phyloP scores from a whole-genome alignment of 1,140 invertebrate genomes.

The Aphelenchoides avenae region DNA sequence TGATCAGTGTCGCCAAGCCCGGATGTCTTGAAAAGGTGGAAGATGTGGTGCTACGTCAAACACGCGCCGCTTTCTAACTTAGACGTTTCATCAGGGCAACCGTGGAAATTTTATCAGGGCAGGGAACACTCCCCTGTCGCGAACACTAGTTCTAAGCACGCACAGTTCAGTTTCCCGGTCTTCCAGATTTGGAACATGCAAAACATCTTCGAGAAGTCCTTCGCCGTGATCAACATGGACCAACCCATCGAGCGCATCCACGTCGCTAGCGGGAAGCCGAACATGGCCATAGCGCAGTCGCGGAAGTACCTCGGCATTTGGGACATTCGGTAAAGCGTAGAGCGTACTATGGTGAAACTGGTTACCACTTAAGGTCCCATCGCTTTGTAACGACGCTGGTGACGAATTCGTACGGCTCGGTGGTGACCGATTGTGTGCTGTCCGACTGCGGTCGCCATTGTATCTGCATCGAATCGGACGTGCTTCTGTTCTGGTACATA shows the following conservation, averaged over 20 bases:
- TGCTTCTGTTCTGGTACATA: constrained; percentile 85
- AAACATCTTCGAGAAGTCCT: constrained; percentile 95
- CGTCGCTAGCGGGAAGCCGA: constrained; percentile 69
- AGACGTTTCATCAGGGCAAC: too few species aligned
- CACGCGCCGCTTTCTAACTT: too few species aligned
- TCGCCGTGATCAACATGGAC: constrained; percentile 85
- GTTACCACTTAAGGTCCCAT: constrained; percentile 29
- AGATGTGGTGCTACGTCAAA: too few species aligned
- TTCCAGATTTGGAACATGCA: constrained; percentile 86
- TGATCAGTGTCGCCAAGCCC: too few species aligned
- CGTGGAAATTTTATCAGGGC: too few species aligned
- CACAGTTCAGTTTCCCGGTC: not conserved
- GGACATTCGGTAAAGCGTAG: constrained; percentile 73
- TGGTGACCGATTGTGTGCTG: constrained; percentile 84
- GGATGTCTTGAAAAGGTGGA: too few species aligned
- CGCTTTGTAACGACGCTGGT: constrained; percentile 72
- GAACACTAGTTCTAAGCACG: too few species aligned
- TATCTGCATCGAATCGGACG: constrained; percentile 83
- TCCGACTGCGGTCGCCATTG: constrained; percentile 77
- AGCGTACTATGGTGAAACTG: constrained; percentile 11
- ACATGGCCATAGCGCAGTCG: constrained; percentile 78
- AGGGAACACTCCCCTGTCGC: too few species aligned
- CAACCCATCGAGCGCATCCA: constrained; percentile 87
- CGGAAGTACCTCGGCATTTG: constrained; percentile 88
- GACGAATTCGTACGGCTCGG: constrained; percentile 84